Base-by-base conservation (phyloP, 1,140 invertebrate genomes). In the Pseudomyrmex sp. region DNA sequence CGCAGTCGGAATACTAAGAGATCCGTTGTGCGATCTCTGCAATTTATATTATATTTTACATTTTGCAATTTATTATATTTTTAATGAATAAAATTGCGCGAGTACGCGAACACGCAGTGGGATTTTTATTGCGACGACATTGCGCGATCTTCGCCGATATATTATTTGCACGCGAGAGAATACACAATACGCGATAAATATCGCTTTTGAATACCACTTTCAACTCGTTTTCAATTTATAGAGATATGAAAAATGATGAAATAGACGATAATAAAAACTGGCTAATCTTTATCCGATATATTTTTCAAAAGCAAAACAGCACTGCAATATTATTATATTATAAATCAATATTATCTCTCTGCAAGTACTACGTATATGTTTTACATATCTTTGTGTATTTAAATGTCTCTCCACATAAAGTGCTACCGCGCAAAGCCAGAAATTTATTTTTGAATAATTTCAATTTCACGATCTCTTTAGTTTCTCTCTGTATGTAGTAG, bases 181-280 rank as follows among this genome's bases (percentile, higher is more conserved):
- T 18, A 18, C 20, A 61, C 20, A 61, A 26, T 72, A 54, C 65
- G 54, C n/a, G 13, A 20, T 68, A 56, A 56, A 77, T 77, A 48
- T 68, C 8, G 15, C 8, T 20, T 54, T 77, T 68, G 15, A 9
- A 26, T 61, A 50, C 9, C n/a, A 7, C 58, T 52, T 65, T 26
- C 26, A 54, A 13, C 48, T 50, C 0, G 8, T 50, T 50, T 50
- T 9, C 9, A 52, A 52, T 12, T 13, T 52, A 7, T 1, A 66
- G 13, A 56, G 18, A 52, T 26, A 76, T 66, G 9, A 68, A 58
- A 77, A 68, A 44, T 65, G 1, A n/a, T 12, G 35, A 75, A 69
- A 63, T 23, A 3, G 35, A n/a, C 20, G 20, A 35, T n/a, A 46
- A 77, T 58, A 68, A 56, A 56, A 69, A 68, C 44, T 13, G 5